These are phyloP conservation scores for Phyto melanocephala DNA, from an alignment of 2,888 invertebrate species.

Conservation along the genomic window DNA sequence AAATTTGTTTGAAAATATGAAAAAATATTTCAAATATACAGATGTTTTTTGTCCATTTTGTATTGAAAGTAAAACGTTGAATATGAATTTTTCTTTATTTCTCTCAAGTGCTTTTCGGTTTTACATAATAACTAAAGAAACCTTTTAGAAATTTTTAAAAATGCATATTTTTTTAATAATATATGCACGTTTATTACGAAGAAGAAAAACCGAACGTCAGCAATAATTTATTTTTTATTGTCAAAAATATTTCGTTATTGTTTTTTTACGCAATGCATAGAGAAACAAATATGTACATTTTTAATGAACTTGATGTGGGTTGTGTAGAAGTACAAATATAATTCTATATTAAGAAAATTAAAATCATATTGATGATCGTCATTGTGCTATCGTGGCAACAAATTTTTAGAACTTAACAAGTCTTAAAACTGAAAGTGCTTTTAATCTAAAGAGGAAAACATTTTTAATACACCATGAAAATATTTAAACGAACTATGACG, in stretches of 20 bases:
- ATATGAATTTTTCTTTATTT: neutral
- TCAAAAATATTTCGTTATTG: conserved; percentile 8
- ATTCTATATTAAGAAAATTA: neutral
- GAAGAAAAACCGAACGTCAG: conserved; percentile 19
- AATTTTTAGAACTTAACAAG: conserved; percentile 20
- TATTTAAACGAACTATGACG: conserved; percentile 40
- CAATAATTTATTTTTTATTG: conserved; percentile 19
- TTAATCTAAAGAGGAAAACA: neutral
- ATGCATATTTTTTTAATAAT: neutral
- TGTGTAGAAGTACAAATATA: conserved; percentile 12
- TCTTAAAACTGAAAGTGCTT: neutral
- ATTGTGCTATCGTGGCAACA: conserved; percentile 3
- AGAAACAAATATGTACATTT: neutral
- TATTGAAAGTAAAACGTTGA: neutral
- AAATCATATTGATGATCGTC: conserved; percentile 2
- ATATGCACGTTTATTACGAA: neutral
- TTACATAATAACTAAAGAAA: conserved; percentile 11
- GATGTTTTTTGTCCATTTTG: neutral
- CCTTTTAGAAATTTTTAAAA: neutral
- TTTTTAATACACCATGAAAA: conserved; percentile 34
- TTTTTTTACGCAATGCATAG: neutral
- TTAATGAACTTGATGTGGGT: conserved; percentile 41
- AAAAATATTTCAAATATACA: neutral
- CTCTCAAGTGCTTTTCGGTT: neutral
- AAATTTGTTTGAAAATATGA: too few relatives aligned